phyloP scores from a whole-genome alignment of 2,888 invertebrate genomes.

The Halictus quadricinctus region DNA sequence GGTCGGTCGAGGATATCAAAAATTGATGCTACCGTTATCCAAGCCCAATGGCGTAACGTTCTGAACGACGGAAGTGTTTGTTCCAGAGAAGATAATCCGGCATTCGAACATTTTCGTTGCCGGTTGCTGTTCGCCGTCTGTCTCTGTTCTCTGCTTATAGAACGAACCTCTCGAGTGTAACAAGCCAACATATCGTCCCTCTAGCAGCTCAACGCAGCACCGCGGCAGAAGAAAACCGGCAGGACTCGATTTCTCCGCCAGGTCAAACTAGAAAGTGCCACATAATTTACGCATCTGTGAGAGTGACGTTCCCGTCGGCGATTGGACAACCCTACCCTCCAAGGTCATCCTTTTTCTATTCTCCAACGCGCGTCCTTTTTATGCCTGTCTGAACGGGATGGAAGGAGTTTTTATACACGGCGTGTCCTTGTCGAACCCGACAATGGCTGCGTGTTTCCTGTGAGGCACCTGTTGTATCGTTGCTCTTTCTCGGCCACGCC shows the following conservation, averaged over 20 bases:
- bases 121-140: neutral
- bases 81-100: neutral
- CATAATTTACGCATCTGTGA: constrained; percentile 61
- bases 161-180: neutral
- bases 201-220: neutral
- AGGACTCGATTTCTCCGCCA: neutral
- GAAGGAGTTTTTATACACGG: constrained; percentile 66
- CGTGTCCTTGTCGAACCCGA: constrained; percentile 66
- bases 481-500: constrained; percentile 49
- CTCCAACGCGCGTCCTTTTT: constrained; percentile 48
- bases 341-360: constrained; percentile 52
- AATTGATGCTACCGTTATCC: neutral
- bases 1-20: neutral
- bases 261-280: constrained; percentile 44
- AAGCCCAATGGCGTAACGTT: neutral
- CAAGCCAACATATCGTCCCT: neutral
- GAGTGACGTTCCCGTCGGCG: constrained; percentile 27
- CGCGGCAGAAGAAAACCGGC: neutral
- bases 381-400: constrained; percentile 46
- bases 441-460: constrained; percentile 68
- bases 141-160: neutral
- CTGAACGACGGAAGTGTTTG: neutral
- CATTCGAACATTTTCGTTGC: neutral
- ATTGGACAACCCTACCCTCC: constrained; percentile 61
- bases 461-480: constrained; percentile 69